phyloP scores from a whole-genome alignment of 2,888 invertebrate species.

The Caradrina kadenii region DNA sequence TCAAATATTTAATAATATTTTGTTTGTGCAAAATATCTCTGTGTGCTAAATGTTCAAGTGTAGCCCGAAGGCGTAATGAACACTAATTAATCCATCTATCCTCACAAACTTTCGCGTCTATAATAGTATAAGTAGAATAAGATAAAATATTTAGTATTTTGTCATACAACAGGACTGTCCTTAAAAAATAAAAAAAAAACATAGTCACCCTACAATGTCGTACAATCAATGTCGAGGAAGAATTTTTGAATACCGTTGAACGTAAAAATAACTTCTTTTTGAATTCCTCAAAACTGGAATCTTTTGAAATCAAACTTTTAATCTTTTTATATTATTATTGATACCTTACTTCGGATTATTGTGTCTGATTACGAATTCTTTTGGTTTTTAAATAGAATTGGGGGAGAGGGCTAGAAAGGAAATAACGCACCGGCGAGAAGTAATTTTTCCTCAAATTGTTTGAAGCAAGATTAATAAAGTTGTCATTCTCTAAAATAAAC shows the following conservation, averaged over 20 bases:
- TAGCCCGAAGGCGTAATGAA: too few species aligned
- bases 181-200: background rate
- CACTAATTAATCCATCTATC: too few species aligned
- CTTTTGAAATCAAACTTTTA: constrained; percentile 26
- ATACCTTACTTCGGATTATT: background rate
- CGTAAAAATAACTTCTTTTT: constrained; percentile 26
- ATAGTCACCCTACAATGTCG: constrained; percentile 29
- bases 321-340: constrained; percentile 26
- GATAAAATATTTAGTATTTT: too few species aligned
- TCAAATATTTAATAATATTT: too few species aligned
- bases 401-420: background rate
- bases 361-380: constrained; percentile 14
- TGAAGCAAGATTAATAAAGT: background rate
- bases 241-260: constrained; percentile 51
- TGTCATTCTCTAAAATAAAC: background rate
- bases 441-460: background rate
- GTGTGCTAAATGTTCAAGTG: too few species aligned
- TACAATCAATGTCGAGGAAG: constrained; percentile 32
- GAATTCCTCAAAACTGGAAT: constrained; percentile 59
- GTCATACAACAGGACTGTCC: constrained; percentile 12
- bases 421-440: background rate
- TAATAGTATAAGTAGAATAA: too few species aligned
- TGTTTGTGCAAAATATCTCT: too few species aligned
- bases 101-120: too few species aligned
- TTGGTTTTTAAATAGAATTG: constrained; percentile 9